Evolutionary conservation across 2,797 vertebrate genomes (phyloP).

Genomic region (Octomys mimax): DNA sequence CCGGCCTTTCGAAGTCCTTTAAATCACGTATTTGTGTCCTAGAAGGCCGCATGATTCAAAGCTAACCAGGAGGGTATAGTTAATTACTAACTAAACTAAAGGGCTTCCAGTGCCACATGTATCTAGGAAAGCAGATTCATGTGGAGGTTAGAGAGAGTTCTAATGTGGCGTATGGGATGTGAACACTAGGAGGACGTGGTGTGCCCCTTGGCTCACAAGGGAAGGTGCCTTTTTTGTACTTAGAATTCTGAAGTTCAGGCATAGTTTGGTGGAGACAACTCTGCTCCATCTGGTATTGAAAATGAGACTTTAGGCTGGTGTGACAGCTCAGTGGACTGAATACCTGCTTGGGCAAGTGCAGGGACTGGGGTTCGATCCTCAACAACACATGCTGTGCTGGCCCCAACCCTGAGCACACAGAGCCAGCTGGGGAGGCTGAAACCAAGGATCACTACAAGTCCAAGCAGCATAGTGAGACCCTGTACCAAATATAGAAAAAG

Average conservation of each 20-base stretch:
- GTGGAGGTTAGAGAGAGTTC: background rate
- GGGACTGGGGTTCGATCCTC: no score
- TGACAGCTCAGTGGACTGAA: no score
- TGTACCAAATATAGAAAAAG: no score
- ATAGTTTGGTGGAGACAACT: background rate
- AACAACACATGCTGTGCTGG: no score
- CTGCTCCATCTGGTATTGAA: background rate
- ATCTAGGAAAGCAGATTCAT: background rate
- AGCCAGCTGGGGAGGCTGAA: no score
- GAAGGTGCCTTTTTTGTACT: background rate
- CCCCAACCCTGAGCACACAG: no score
- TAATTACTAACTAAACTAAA: background rate
- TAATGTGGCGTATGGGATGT: background rate
- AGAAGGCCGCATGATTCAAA: background rate
- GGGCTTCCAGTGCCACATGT: background rate
- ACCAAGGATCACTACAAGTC: no score
- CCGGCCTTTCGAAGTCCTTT: background rate
- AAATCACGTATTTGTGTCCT: background rate
- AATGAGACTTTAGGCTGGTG: background rate
- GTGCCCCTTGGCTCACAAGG: background rate
- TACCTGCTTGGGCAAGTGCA: no score
- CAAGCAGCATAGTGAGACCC: no score
- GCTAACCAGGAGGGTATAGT: background rate
- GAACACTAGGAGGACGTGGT: fast-evolving
- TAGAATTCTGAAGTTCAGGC: background rate